Conservation (phyloP, 1,140 invertebrate species). For the Nylanderia fulva region DNA sequence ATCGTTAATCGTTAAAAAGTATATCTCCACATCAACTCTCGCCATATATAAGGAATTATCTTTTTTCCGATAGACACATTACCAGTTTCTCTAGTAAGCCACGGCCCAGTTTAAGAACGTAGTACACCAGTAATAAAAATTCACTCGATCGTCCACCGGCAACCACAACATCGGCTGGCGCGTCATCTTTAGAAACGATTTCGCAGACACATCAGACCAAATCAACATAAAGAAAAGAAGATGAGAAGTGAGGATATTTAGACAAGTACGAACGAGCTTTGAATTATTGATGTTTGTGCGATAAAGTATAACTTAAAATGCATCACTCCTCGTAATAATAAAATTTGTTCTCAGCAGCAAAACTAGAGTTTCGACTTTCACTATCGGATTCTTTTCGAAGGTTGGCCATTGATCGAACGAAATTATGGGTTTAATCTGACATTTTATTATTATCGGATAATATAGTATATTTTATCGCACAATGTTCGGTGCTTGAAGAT, state of each 20-base stretch:
- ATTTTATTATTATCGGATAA: too few species aligned
- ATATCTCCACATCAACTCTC: background rate
- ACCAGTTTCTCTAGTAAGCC: conserved; percentile 38
- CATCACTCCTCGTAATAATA: too few species aligned
- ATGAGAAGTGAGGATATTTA: background rate
- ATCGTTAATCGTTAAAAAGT: background rate
- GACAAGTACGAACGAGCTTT: too few species aligned
- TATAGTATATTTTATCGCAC: too few species aligned
- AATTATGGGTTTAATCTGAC: too few species aligned
- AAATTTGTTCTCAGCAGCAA: too few species aligned
- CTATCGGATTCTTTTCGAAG: too few species aligned
- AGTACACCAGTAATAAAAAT: conserved; percentile 32
- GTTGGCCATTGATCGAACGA: too few species aligned
- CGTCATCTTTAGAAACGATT: background rate
- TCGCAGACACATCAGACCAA: background rate
- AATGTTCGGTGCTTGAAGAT: too few species aligned
- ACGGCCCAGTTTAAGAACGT: conserved; percentile 27
- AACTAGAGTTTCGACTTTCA: too few species aligned
- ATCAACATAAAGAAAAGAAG: background rate
- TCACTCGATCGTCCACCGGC: conserved; percentile 16
- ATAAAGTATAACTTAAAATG: too few species aligned
- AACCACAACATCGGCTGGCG: conserved; percentile 6
- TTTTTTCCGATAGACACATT: background rate
- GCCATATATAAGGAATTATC: conserved; percentile 1
- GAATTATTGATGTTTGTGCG: too few species aligned